Conservation (phyloP, 1,140 invertebrate species). For the Drosophila equinoxialis region DNA sequence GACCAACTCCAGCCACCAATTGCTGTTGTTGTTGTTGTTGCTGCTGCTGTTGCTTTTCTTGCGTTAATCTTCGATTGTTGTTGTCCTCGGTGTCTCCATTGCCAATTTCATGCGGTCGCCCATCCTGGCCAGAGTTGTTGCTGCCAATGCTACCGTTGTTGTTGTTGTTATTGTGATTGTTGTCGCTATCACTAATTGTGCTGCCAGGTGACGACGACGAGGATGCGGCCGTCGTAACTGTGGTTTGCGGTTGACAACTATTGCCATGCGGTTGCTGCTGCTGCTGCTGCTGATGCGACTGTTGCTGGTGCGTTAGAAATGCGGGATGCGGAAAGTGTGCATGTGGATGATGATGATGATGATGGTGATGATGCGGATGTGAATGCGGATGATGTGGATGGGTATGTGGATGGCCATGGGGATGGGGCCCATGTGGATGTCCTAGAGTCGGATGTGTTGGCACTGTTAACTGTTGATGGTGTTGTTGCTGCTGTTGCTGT, state of each 20-base stretch:
- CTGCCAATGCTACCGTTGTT: constrained; percentile 25
- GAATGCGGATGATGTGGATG: constrained; percentile 60
- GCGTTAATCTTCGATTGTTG: constrained; percentile 81
- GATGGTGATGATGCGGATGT: constrained; percentile 44
- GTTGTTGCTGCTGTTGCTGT: constrained; percentile 57
- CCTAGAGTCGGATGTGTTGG: constrained; percentile 51
- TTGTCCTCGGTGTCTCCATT: constrained; percentile 66
- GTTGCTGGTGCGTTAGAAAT: constrained; percentile 79
- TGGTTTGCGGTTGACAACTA: constrained; percentile 83
- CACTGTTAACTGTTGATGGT: constrained; percentile 64
- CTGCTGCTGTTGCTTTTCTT: constrained; percentile 56
- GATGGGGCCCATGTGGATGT: constrained; percentile 51
- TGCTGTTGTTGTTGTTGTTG: constrained; percentile 51
- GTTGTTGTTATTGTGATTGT: constrained; percentile 74
- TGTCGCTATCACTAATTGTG: constrained; percentile 83
- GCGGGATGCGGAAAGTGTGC: constrained; percentile 75
- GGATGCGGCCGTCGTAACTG: constrained; percentile 66
- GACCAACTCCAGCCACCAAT: constrained; percentile 30
- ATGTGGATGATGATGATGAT: constrained; percentile 38
- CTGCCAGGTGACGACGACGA: constrained; percentile 82
- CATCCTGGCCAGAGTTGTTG: constrained; percentile 54
- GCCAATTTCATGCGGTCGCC: constrained; percentile 65
- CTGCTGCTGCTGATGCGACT: constrained; percentile 53
- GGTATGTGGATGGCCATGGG: constrained; percentile 47
- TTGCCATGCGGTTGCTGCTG: constrained; percentile 69